phyloP scores from a whole-genome alignment of 2,888 invertebrate species.

The Drosophila cyrtoloma region DNA sequence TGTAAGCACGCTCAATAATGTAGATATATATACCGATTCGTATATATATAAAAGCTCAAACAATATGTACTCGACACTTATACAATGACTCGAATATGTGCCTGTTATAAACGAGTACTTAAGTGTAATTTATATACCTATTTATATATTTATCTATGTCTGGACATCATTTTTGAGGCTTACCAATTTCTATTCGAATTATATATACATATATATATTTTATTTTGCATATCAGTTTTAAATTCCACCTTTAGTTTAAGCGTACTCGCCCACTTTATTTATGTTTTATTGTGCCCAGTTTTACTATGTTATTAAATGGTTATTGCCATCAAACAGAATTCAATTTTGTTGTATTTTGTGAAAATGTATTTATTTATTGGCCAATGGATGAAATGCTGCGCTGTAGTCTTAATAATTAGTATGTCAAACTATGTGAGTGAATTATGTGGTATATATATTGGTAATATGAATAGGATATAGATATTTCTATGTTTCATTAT shows the following conservation, averaged over 20 bases:
- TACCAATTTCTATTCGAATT: slow-evolving; percentile 9
- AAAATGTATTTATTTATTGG: slow-evolving; percentile 51
- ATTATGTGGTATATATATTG: slow-evolving; percentile 42
- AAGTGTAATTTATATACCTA: slow-evolving; percentile 25
- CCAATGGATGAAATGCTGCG: slow-evolving; percentile 33
- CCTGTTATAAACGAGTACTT: slow-evolving; percentile 60
- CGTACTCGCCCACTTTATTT: slow-evolving; percentile 8
- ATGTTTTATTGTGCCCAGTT: slow-evolving; percentile 39
- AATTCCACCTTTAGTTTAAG: slow-evolving; percentile 13
- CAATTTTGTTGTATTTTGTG: slow-evolving; percentile 4
- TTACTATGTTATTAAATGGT: slow-evolving; percentile 58
- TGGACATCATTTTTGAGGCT: slow-evolving; percentile 25
- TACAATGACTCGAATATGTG: slow-evolving; percentile 56
- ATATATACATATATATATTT: neutral
- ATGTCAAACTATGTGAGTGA: slow-evolving; percentile 38
- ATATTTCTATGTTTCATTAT: slow-evolving; percentile 91
- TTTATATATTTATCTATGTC: slow-evolving; percentile 28
- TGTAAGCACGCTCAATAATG: slow-evolving; percentile 55
- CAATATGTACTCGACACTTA: slow-evolving; percentile 34
- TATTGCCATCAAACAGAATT: slow-evolving; percentile 46
- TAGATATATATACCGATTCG: slow-evolving; percentile 22
- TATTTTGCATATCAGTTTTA: slow-evolving; percentile 17
- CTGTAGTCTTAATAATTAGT: slow-evolving; percentile 55
- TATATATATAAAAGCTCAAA: slow-evolving; percentile 23
- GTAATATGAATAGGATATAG: slow-evolving; percentile 40